These are phyloP conservation scores for Aulostomus chinensis DNA, from an alignment of 2,797 vertebrate genomes.

Conservation along the genomic window DNA sequence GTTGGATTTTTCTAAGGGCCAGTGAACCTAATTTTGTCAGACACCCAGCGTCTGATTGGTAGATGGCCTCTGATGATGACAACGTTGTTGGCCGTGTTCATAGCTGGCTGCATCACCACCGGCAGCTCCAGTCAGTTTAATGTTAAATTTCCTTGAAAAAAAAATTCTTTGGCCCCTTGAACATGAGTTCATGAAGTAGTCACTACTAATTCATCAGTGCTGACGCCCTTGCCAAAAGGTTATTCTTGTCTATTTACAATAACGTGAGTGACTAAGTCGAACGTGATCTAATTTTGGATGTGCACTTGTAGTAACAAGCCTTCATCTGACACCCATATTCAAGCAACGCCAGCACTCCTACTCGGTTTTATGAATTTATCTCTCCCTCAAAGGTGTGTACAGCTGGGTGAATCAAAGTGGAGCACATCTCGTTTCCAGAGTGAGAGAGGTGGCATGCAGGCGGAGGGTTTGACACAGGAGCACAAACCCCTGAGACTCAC, in stretches of 20 bases:
- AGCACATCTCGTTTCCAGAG: slow-evolving; percentile 44
- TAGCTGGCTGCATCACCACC: slow-evolving; percentile 46
- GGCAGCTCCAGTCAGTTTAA: slow-evolving; percentile 58
- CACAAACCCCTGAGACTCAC: slow-evolving; percentile 42
- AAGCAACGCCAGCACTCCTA: slow-evolving; percentile 24
- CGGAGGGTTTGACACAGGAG: slow-evolving; percentile 37
- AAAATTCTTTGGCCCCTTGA: slow-evolving; percentile 35
- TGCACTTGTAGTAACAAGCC: slow-evolving; percentile 31
- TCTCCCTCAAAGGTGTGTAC: slow-evolving; percentile 53
- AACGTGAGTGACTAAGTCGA: slow-evolving; percentile 28
- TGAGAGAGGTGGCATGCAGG: slow-evolving; percentile 43
- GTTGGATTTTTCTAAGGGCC: slow-evolving; percentile 29
- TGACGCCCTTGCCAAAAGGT: slow-evolving; percentile 55
- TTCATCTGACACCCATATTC: slow-evolving; percentile 26
- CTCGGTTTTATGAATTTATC: slow-evolving; percentile 29
- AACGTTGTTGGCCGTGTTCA: slow-evolving; percentile 44
- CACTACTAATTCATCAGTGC: slow-evolving; percentile 48
- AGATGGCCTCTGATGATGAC: slow-evolving; percentile 29
- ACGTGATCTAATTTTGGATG: slow-evolving; percentile 40
- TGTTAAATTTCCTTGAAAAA: slow-evolving; percentile 37
- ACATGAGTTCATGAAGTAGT: slow-evolving; percentile 49
- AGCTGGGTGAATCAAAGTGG: slow-evolving; percentile 35
- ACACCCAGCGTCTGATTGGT: slow-evolving; percentile 38
- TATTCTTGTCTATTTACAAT: slow-evolving; percentile 53
- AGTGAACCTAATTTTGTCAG: slow-evolving; percentile 32